Conservation (phyloP, 2,113 vertebrate genomes). For the Dromiciops gliroides region DNA sequence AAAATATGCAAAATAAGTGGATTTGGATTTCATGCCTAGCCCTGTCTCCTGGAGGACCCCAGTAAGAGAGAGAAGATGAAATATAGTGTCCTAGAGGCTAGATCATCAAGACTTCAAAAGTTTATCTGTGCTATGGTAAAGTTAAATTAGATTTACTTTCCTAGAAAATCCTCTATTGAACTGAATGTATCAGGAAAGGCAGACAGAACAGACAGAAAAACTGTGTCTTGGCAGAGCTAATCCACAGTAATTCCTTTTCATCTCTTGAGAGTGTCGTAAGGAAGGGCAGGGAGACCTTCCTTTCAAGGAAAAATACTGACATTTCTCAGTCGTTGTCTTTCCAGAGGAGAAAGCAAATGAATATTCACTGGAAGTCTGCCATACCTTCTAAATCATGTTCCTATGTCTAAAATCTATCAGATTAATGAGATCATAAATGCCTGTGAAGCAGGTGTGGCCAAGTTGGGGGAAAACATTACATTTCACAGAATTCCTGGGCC, state of each 20-base stretch:
- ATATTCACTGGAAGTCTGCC: neutral
- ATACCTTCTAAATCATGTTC: slow-evolving; percentile 43
- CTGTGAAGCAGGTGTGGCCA: neutral
- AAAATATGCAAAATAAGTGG: neutral
- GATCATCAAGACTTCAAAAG: neutral
- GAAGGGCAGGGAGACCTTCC: too few species aligned
- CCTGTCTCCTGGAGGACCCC: neutral
- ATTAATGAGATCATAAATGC: slow-evolving; percentile 28
- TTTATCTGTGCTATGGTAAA: neutral
- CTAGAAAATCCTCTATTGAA: neutral
- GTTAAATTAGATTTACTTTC: neutral
- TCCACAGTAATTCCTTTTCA: neutral
- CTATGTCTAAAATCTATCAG: slow-evolving; percentile 45
- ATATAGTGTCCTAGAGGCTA: neutral
- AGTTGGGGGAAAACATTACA: neutral
- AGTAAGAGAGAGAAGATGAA: neutral
- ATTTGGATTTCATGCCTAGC: neutral
- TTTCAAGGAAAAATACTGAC: neutral
- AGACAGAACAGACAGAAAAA: neutral
- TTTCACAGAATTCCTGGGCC: neutral
- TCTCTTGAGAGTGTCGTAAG: neutral
- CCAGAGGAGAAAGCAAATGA: neutral
- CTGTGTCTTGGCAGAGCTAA: neutral
- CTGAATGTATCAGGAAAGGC: neutral
- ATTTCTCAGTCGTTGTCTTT: neutral